Evolutionary conservation across 2,113 vertebrate genomes (phyloP).

Genomic region (Spea bombifrons): DNA sequence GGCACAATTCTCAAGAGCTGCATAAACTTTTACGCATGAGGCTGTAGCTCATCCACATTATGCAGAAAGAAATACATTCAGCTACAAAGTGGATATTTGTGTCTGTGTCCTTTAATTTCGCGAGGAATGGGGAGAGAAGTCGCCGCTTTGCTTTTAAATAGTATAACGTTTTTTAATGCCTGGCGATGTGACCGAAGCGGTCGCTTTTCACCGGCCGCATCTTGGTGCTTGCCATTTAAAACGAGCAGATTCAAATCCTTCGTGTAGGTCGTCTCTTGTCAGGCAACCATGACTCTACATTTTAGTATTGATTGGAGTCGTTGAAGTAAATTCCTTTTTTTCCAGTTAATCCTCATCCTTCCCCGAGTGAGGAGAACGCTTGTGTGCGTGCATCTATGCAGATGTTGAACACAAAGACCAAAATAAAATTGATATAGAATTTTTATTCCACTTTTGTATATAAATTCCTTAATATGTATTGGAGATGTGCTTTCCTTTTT

Average conservation of each 20-base stretch:
- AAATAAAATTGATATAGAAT: background rate
- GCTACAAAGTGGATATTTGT: conserved; percentile 57
- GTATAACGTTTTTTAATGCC: conserved; percentile 62
- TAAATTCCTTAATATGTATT: conserved; percentile 9
- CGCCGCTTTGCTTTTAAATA: conserved; percentile 56
- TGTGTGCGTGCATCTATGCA: conserved; percentile 44
- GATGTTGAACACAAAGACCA: conserved; percentile 28
- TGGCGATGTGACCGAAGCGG: conserved; percentile 65
- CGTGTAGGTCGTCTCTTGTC: conserved; percentile 72
- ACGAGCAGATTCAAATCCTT: conserved; percentile 60
- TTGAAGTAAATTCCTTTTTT: conserved; percentile 68
- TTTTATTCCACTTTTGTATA: conserved; percentile 21
- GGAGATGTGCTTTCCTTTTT: background rate
- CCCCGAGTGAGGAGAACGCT: conserved; percentile 21
- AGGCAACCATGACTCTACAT: conserved; percentile 76
- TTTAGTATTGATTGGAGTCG: conserved; percentile 76
- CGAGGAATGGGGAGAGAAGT: conserved; percentile 21
- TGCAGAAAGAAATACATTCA: conserved; percentile 63
- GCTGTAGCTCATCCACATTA: conserved; percentile 72
- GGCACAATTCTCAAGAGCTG: conserved; percentile 73
- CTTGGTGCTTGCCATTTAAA: conserved; percentile 71
- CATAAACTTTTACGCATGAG: conserved; percentile 74
- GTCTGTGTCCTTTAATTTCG: conserved; percentile 56
- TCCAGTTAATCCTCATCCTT: conserved; percentile 54
- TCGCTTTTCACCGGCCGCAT: conserved; percentile 61